Conservation (phyloP, 2,797 vertebrate genomes). For the Synaphobranchus kaupii region DNA sequence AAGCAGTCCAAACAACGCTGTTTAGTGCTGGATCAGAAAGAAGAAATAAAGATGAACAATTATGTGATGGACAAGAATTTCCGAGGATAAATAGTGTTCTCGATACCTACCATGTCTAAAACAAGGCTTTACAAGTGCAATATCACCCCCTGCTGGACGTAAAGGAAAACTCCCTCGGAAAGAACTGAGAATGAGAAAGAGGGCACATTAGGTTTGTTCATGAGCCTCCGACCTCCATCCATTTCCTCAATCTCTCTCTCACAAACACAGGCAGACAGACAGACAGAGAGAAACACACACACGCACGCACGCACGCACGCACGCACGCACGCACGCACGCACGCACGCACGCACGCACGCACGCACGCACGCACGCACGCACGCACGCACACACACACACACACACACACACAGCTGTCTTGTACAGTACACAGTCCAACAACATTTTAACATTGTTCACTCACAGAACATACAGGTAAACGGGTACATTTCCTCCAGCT, state of each 20-base stretch:
- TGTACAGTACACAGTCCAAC: background rate
- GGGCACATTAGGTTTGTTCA: background rate
- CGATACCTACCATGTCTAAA: background rate
- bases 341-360: background rate
- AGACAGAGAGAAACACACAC: conserved; percentile 10
- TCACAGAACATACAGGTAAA: background rate
- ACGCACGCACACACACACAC: conserved; percentile 27
- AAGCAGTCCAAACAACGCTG: background rate
- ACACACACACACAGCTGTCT: conserved; percentile 30
- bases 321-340: background rate
- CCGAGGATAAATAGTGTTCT: background rate
- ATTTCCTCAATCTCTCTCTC: background rate
- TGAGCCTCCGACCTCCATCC: background rate
- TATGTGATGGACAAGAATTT: background rate
- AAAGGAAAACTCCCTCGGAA: background rate
- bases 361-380: conserved; percentile 20
- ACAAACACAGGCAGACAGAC: background rate
- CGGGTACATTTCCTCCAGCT: background rate
- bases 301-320: background rate
- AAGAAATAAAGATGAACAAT: background rate
- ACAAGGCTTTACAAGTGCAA: conserved; percentile 30
- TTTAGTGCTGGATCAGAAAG: background rate
- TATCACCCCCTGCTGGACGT: conserved; percentile 55
- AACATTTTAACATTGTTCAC: conserved; percentile 9
- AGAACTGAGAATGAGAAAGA: background rate